These are phyloP conservation scores for Harpalus rubripes DNA, from an alignment of 2,888 invertebrate species.

Conservation along the genomic window DNA sequence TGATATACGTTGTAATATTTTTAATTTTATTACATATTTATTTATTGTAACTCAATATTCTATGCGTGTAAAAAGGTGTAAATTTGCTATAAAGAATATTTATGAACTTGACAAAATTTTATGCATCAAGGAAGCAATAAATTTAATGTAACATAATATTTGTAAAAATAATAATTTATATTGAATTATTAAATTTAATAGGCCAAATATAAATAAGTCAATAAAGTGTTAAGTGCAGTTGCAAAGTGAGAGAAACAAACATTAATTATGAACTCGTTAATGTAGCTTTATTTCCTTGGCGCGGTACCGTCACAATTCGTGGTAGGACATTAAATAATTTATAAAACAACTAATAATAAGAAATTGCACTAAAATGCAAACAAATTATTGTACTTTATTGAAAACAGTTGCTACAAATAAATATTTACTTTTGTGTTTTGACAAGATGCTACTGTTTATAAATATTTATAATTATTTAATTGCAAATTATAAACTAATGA, in stretches of 20 bases:
- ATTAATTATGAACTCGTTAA: conserved; percentile 33
- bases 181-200: conserved; percentile 37
- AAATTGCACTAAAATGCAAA: not conserved
- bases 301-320: not conserved
- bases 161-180: conserved; percentile 35
- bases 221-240: not conserved
- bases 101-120: conserved; percentile 25
- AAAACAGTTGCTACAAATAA: not conserved
- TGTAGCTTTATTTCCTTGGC: conserved; percentile 23
- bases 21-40: conserved; percentile 8
- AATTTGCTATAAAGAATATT: conserved; percentile 38
- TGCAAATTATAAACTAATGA: not conserved
- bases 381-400: not conserved
- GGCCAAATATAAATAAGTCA: conserved; percentile 36
- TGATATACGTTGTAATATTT: too few relatives aligned
- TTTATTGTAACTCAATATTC: not conserved
- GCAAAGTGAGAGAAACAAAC: conserved; percentile 29
- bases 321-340: conserved; percentile 1
- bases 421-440: not conserved
- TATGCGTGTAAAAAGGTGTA: not conserved
- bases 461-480: conserved; percentile 8
- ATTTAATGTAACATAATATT: conserved; percentile 36
- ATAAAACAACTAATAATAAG: conserved; percentile 2
- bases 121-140: conserved; percentile 31
- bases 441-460: not conserved